Evolutionary conservation across 2,113 vertebrate species (phyloP).

Genomic region (Orthonyx spaldingii): DNA sequence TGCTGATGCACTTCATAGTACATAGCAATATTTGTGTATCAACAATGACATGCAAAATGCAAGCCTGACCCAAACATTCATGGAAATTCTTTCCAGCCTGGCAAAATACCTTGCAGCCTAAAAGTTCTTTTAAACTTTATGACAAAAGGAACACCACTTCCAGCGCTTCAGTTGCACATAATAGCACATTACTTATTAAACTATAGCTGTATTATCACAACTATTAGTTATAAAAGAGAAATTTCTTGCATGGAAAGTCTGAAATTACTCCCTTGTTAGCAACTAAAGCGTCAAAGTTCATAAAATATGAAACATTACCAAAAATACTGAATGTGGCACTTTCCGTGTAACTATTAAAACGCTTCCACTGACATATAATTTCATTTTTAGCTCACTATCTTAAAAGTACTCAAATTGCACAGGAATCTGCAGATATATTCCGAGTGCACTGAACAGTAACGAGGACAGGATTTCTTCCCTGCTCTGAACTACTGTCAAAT

Average conservation of each 20-base stretch:
- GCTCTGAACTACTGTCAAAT: neutral
- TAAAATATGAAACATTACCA: conserved; percentile 20
- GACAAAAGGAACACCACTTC: neutral
- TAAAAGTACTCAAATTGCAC: neutral
- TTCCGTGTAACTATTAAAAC: neutral
- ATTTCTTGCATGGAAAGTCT: conserved; percentile 3
- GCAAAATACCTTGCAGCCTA: neutral
- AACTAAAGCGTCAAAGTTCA: neutral
- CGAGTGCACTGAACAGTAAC: neutral
- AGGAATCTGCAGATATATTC: neutral
- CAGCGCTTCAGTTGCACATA: neutral
- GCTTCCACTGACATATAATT: neutral
- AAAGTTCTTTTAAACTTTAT: neutral
- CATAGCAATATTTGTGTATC: neutral
- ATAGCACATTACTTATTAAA: neutral
- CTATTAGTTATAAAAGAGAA: neutral
- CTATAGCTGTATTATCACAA: neutral
- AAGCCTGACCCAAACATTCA: neutral
- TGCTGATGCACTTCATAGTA: neutral
- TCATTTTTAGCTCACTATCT: neutral
- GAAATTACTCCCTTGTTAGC: neutral
- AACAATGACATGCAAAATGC: neutral
- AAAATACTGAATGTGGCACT: neutral
- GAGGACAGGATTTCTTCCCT: neutral
- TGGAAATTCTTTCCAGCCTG: neutral